Percentiles rank a stretch among this genome's conserved stretches.
Conservation (phyloP, 2,113 vertebrate genomes). For the Antechinus flavipes region DNA sequence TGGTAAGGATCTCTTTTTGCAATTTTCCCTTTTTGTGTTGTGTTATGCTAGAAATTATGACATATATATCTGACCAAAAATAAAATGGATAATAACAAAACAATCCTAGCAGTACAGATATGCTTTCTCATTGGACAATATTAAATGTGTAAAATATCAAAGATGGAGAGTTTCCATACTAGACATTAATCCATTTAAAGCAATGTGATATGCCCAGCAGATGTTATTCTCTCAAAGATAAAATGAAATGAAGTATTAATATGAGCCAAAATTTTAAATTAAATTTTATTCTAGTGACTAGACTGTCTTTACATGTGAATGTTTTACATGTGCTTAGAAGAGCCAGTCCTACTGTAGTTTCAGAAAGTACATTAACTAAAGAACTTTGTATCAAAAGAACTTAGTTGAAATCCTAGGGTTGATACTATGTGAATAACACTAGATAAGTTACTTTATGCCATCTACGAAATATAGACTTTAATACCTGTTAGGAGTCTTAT, state of each 20-base stretch:
- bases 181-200: slow-evolving; percentile 61
- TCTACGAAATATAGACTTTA: not conserved
- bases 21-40: not conserved
- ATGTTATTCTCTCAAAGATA: not conserved
- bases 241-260: slow-evolving; percentile 24
- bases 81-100: slow-evolving; percentile 19
- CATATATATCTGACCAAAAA: not conserved
- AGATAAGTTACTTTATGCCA: not conserved
- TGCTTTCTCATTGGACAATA: not conserved
- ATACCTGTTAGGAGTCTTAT: not conserved
- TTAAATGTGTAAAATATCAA: slow-evolving; percentile 43
- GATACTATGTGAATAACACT: not conserved
- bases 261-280: not conserved
- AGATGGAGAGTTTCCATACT: slow-evolving; percentile 51
- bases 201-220: slow-evolving; percentile 39
- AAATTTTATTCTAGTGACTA: not conserved
- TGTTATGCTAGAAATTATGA: not conserved
- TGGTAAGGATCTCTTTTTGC: not conserved
- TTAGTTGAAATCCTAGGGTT: not conserved
- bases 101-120: not conserved
- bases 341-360: not conserved
- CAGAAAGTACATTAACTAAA: not conserved
- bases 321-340: not conserved
- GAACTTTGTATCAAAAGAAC: not conserved
- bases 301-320: slow-evolving; percentile 41